Base-by-base conservation (phyloP, 2,888 invertebrate species). In the Conistra vaccinii region DNA sequence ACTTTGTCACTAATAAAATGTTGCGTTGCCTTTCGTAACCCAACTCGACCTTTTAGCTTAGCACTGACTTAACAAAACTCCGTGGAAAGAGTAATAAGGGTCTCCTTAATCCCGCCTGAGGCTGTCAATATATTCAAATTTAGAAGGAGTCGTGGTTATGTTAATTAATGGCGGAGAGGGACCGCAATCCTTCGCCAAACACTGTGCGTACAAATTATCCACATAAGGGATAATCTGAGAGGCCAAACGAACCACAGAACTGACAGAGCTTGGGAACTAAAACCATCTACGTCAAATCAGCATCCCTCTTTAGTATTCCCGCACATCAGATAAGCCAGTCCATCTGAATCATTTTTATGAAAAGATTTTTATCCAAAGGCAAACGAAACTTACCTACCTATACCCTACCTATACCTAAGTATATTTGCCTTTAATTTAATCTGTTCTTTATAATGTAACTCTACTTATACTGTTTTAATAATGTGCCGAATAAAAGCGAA, bases 121-220 rank as follows among this genome's bases (percentile, higher is more conserved):
- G 53, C 65, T 77, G 69, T 76, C 75, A 76, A 75, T 81, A 73
- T 71, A 84, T 80, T 79, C 61, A 76, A 74, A 84, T 85, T 78
- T 73, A 63, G 69, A 73, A 76, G 66, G 67, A 82, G 76, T 66
- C 73, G 74, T 29, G 76, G 74, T 76, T 85, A 84, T 85, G 73
- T 84, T 84, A 86, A 85, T 84, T 84, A 81, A 86, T 81, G 73
- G 70, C 65, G 62, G 74, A 61, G 69, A 60, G 73, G 53, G 78
- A 70, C 77, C 83, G 62, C 78, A 83, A 79, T 60, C 85, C 77
- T 74, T 70, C 35, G 69, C 65, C 81, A 81, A 81, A 86, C 80
- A 78, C 67, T 70, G 73, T 77, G 74, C 83, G 74, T 78, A 85
- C 86, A 83, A 85, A 84, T 84, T 73, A 84, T 84, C 66, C 71